Evolutionary conservation across 2,888 invertebrate species (phyloP).

Genomic region (Coenonympha arcania): DNA sequence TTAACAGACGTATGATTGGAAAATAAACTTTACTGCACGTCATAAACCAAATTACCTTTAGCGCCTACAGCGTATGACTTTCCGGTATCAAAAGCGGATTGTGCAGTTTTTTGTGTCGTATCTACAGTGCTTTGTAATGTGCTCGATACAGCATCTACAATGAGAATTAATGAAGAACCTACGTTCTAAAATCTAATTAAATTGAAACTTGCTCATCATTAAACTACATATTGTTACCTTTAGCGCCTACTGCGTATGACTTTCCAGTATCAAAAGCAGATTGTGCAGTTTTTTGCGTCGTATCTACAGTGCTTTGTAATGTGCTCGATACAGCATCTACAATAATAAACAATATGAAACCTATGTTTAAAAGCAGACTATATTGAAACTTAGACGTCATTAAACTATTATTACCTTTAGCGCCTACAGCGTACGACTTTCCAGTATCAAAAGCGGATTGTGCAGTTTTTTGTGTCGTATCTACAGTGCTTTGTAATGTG

Average conservation of each 20-base stretch:
- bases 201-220: background rate
- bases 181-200: background rate
- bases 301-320: conserved; percentile 44
- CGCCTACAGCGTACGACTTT: conserved; percentile 19
- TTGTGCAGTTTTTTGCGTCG: conserved; percentile 40
- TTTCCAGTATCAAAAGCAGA: conserved; percentile 47
- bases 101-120: conserved; percentile 40
- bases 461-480: conserved; percentile 41
- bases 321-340: conserved; percentile 51
- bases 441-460: conserved; percentile 33
- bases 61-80: conserved; percentile 38
- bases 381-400: background rate
- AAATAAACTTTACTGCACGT: background rate
- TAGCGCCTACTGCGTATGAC: conserved; percentile 44
- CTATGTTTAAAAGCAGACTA: too few relatives aligned
- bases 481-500: conserved; percentile 44
- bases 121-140: conserved; percentile 28
- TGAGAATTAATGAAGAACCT: background rate
- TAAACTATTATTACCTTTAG: conserved; percentile 13
- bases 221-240: conserved; percentile 32
- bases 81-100: conserved; percentile 36
- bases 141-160: conserved; percentile 31
- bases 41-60: conserved; percentile 31
- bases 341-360: conserved; percentile 21
- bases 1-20: background rate